These are phyloP conservation scores for Champsocephalus esox DNA, from an alignment of 2,797 vertebrate genomes.

Conservation along the genomic window DNA sequence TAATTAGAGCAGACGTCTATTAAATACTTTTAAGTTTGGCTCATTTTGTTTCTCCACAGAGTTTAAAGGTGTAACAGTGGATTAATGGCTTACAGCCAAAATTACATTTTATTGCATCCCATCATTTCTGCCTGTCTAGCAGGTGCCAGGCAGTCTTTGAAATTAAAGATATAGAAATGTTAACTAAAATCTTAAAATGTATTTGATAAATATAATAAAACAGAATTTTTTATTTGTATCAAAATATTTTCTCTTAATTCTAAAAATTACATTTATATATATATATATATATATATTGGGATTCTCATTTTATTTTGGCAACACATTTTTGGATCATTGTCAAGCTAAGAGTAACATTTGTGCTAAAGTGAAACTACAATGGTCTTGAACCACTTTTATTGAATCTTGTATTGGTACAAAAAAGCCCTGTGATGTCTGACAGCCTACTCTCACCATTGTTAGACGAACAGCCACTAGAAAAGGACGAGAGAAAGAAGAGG, in stretches of 20 bases:
- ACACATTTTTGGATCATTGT: slow-evolving; percentile 53
- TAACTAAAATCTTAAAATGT: slow-evolving; percentile 14
- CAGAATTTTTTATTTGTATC: background rate
- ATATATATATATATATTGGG: too few relatives aligned
- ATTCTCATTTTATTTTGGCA: slow-evolving; percentile 25
- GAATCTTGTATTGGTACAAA: slow-evolving; percentile 77
- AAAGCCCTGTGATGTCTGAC: slow-evolving; percentile 88
- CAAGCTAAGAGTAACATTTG: slow-evolving; percentile 37
- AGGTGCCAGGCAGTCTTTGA: slow-evolving; percentile 67
- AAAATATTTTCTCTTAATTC: too few relatives aligned
- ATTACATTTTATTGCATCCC: slow-evolving; percentile 80
- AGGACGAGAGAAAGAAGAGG: slow-evolving; percentile 81
- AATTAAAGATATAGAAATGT: slow-evolving; percentile 4
- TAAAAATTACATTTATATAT: background rate
- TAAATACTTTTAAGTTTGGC: slow-evolving; percentile 85
- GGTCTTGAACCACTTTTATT: slow-evolving; percentile 73
- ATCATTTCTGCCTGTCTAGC: slow-evolving; percentile 74
- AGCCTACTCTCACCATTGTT: slow-evolving; percentile 88
- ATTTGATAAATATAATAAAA: background rate
- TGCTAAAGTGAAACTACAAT: slow-evolving; percentile 71
- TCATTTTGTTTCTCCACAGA: slow-evolving; percentile 75
- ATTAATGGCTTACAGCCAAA: slow-evolving; percentile 85
- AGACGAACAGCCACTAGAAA: slow-evolving; percentile 81
- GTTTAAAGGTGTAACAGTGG: slow-evolving; percentile 87
- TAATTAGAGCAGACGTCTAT: slow-evolving; percentile 85